A percentile compares a stretch with the other conserved stretches of the same genome.
phyloP scores from a whole-genome alignment of 2,797 vertebrate species.

The Menidia menidia region DNA sequence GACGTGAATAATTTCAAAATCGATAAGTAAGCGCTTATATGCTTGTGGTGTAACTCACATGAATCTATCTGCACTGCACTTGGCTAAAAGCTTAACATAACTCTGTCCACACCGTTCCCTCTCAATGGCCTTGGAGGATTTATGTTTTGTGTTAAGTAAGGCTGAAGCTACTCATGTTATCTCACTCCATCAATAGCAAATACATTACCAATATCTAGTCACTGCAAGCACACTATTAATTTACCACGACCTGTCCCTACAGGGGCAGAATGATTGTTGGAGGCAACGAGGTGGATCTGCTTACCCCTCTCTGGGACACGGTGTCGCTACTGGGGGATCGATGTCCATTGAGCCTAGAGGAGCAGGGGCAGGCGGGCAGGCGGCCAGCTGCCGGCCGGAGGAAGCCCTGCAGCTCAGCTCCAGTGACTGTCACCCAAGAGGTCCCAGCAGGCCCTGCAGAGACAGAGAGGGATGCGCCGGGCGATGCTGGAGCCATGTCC shows the following conservation, averaged over 20 bases:
- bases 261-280: slow-evolving; percentile 87
- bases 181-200: slow-evolving; percentile 88
- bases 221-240: slow-evolving; percentile 90
- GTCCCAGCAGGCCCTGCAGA: slow-evolving; percentile 71
- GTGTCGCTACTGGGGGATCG: slow-evolving; percentile 88
- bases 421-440: slow-evolving; percentile 80
- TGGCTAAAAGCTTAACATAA: slow-evolving; percentile 55
- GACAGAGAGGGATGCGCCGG: slow-evolving; percentile 70
- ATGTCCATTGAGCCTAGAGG: slow-evolving; percentile 83
- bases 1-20: slow-evolving; percentile 14
- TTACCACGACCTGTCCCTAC: slow-evolving; percentile 87
- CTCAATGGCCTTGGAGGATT: slow-evolving; percentile 82
- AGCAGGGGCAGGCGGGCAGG: slow-evolving; percentile 74
- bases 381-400: slow-evolving; percentile 73
- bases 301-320: slow-evolving; percentile 86
- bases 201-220: slow-evolving; percentile 91
- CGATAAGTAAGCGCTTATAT: slow-evolving; percentile 5
- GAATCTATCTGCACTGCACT: slow-evolving; percentile 7
- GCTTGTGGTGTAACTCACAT: slow-evolving; percentile 5
- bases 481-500: slow-evolving; percentile 74
- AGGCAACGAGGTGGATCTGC: slow-evolving; percentile 87
- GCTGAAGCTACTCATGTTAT: slow-evolving; percentile 90
- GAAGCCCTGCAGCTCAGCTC: slow-evolving; percentile 73
- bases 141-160: slow-evolving; percentile 92
- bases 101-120: slow-evolving; percentile 35